Percentiles rank a stretch among this genome's conserved stretches.
Conservation (phyloP, 2,113 vertebrate genomes). For the Hippoglossus stenolepis region DNA sequence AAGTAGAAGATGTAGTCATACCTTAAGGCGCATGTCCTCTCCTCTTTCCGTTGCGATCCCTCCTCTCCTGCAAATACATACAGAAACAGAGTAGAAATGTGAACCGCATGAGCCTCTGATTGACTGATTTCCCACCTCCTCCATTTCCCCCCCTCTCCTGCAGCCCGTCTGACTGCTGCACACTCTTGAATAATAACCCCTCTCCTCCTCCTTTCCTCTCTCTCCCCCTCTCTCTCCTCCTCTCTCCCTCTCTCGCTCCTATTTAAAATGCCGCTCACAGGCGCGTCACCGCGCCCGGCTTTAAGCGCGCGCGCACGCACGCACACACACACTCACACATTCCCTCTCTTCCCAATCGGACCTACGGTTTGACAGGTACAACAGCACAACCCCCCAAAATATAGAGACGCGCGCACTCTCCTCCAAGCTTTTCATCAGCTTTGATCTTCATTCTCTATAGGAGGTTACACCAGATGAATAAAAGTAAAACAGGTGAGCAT, state of each 20-base stretch:
- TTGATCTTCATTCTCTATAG: constrained; percentile 17
- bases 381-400: neutral
- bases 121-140: constrained; percentile 57
- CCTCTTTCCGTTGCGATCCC: neutral
- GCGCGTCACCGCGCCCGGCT: constrained; percentile 51
- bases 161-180: constrained; percentile 64
- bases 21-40: neutral
- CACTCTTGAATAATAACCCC: constrained; percentile 65
- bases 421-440: constrained; percentile 9
- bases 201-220: constrained; percentile 31
- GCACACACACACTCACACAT: constrained; percentile 15
- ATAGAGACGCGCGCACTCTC: neutral
- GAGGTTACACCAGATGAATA: neutral
- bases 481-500: no score
- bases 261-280: constrained; percentile 78
- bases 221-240: constrained; percentile 35
- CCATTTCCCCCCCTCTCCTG: neutral
- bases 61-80: constrained; percentile 19
- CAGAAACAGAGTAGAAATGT: neutral
- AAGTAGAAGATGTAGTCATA: neutral
- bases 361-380: neutral
- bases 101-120: constrained; percentile 36
- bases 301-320: constrained; percentile 12
- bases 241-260: constrained; percentile 25
- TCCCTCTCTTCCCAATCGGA: neutral